Conservation (phyloP, 2,113 vertebrate genomes). For the Anhinga anhinga region DNA sequence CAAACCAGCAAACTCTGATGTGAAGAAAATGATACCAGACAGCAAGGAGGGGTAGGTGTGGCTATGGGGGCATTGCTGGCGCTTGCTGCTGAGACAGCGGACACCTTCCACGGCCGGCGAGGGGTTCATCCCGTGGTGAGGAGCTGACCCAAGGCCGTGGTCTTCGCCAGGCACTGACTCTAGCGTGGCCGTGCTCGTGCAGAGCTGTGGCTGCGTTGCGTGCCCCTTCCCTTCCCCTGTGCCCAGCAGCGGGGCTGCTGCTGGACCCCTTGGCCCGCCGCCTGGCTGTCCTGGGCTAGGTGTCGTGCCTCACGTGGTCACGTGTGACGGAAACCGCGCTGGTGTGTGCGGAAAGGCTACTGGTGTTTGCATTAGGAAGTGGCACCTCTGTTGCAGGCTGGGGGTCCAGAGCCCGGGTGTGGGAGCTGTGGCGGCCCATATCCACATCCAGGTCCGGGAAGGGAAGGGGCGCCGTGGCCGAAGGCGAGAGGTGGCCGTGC, state of each 20-base stretch:
- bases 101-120: neutral
- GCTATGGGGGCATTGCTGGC: neutral
- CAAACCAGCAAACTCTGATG: neutral
- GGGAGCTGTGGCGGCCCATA: neutral
- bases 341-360: neutral
- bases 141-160: neutral
- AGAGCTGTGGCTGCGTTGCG: neutral
- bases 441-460: too few relatives aligned
- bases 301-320: fast-evolving
- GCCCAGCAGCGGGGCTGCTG: neutral
- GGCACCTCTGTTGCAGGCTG: neutral
- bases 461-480: neutral
- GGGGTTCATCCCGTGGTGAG: neutral
- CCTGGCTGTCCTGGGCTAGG: neutral
- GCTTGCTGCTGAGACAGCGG: neutral
- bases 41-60: neutral
- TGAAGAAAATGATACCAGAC: neutral
- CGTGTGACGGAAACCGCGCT: fast-evolving
- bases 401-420: fast-evolving
- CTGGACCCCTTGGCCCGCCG: neutral
- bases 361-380: neutral
- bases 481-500: neutral
- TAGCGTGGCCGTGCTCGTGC: fast-evolving
- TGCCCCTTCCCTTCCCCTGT: too few relatives aligned
- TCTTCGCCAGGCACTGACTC: neutral